A percentile compares a stretch with the other conserved stretches of the same genome.
Evolutionary conservation across 2,797 vertebrate genomes (phyloP).

Genomic region (Muscicapa comitata): DNA sequence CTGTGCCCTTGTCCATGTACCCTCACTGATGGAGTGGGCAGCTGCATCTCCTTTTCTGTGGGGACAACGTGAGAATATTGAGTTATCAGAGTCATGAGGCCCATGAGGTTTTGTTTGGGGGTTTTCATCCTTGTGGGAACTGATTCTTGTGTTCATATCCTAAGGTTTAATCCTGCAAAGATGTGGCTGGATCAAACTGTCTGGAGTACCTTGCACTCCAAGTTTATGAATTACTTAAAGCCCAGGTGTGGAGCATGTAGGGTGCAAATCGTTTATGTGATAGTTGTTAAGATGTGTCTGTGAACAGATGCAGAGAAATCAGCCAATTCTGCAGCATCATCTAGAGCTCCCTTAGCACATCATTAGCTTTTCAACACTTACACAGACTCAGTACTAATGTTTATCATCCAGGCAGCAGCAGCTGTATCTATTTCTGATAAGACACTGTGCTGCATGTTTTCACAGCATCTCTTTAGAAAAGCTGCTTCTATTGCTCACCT

Average conservation of each 20-base stretch:
- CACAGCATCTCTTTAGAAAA: not conserved
- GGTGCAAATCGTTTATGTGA: not conserved
- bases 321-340: not conserved
- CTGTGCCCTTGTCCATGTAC: not conserved
- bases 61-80: accelerated
- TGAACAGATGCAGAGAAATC: not conserved
- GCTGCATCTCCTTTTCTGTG: not conserved
- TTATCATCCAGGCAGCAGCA: not conserved
- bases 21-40: not conserved
- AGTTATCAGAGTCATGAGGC: not conserved
- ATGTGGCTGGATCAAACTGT: not conserved
- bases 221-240: not conserved
- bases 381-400: not conserved
- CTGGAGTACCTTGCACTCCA: not conserved
- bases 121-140: not conserved
- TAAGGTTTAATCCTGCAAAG: not conserved
- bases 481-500: not conserved
- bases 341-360: not conserved
- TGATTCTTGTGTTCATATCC: not conserved
- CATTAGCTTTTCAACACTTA: not conserved
- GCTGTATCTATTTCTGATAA: slow-evolving; percentile 1
- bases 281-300: not conserved
- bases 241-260: not conserved
- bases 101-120: not conserved
- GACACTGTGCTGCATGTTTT: not conserved